Evolutionary conservation across 1,140 invertebrate species (phyloP), one percentile per base, ranked within the genome.

Genomic region (Drosophila guanche): DNA sequence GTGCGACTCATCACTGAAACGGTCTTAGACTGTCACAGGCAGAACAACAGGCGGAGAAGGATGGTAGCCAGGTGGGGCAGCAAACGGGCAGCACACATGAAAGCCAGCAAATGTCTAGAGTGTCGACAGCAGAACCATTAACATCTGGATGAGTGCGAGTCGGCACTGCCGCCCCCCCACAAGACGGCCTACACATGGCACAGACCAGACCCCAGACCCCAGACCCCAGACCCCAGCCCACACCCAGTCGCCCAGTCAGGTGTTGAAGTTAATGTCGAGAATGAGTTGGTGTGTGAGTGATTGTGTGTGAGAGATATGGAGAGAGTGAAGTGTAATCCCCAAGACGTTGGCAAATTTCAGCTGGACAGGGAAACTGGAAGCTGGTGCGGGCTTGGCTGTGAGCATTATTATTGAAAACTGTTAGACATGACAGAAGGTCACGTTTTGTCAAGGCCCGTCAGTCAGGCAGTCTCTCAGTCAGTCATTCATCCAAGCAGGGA

Each of bases 381-480:
- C 46, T 14, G 60, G 22, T 20, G 50, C 41, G 20, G 23, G 29
- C n/a, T 20, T 47, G 53, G 50, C 40, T 55, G 23, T 10, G 58
- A 51, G 42, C 60, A 69, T 86, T 86, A 85, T 85, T 86, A 86
- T 85, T 86, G 80, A 85, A 85, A 86, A 79, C 80, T 85, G 83
- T 84, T 86, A 69, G 83, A 85, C 77, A 77, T 81, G 81, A 67
- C 81, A 72, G 72, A 81, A 67, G 73, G 80, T 85, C 81, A 86
- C 80, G 80, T 85, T 75, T 74, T 66, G 72, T 56, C 71, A 60
- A 72, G 53, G 60, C 54, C 54, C 41, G 68, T 41, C 54, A 77
- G 12, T 56, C 56, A 54, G 14, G 12, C 23, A 53, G 12, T 40
- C 41, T 20, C 16, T 61, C 55, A 33, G 5, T 33, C 68, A 47